Evolutionary conservation across 2,797 vertebrate genomes (phyloP).

Genomic region (Microtus agrestis): DNA sequence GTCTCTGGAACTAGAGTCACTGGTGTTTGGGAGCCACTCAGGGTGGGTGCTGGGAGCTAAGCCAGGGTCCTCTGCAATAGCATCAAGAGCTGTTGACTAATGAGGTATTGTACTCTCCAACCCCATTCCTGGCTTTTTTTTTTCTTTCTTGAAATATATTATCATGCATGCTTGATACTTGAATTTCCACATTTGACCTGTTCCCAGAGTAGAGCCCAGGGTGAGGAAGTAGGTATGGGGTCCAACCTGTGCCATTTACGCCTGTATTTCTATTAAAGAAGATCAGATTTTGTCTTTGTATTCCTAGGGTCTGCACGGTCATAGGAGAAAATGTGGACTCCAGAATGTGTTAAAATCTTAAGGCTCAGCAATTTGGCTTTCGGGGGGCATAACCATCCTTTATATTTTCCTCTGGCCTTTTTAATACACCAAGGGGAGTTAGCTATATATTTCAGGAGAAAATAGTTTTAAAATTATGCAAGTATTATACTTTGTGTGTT

Average conservation of each 20-base stretch:
- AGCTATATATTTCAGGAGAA: slow-evolving; percentile 23
- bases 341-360: slow-evolving; percentile 16
- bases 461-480: not conserved
- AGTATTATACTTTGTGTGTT: not conserved
- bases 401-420: not conserved
- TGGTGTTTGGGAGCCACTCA: not conserved
- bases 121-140: not conserved
- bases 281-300: not conserved
- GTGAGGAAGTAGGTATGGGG: not conserved
- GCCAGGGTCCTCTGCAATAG: not conserved
- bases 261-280: not conserved
- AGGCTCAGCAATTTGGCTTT: slow-evolving; percentile 46
- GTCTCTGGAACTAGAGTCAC: not conserved
- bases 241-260: not conserved
- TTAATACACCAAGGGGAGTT: not conserved
- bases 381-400: not conserved
- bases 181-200: not conserved
- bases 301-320: not conserved
- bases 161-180: not conserved
- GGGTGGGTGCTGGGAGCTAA: not conserved
- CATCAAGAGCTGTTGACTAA: too few relatives aligned
- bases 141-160: not conserved
- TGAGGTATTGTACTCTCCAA: too few relatives aligned
- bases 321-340: not conserved
- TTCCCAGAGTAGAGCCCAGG: not conserved